Percentiles rank a stretch among this genome's conserved stretches.
Conservation (phyloP, 2,888 invertebrate species). For the Tricholauxania praeusta region DNA sequence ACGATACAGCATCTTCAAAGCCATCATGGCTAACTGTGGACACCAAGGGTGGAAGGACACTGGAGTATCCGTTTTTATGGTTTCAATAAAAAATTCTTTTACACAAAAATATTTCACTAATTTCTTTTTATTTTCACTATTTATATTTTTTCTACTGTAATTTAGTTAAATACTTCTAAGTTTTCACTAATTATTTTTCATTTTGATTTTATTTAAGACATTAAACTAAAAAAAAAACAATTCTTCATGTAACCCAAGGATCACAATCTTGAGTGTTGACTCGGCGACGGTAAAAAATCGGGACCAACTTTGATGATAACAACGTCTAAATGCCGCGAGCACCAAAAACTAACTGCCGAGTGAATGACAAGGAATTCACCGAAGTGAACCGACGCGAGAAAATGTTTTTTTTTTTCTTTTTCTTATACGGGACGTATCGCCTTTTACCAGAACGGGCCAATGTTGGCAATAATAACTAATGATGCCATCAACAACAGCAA, state of each 20-base stretch:
- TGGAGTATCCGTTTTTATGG: conserved; percentile 26
- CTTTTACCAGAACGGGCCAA: conserved; percentile 12
- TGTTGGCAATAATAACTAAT: conserved; percentile 28
- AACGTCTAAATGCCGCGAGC: conserved; percentile 64
- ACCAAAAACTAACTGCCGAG: conserved; percentile 63
- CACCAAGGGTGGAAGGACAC: conserved; percentile 2
- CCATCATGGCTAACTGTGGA: conserved; percentile 61
- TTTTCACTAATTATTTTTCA: conserved; percentile 7
- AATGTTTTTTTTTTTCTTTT: not conserved
- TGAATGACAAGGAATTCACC: conserved; percentile 29
- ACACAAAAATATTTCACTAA: conserved; percentile 34
- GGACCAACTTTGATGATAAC: not conserved
- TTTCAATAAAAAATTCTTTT: conserved; percentile 13
- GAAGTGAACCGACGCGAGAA: conserved; percentile 31
- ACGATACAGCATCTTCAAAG: conserved; percentile 81
- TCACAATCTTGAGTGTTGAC: conserved; percentile 13
- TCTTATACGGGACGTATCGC: not conserved
- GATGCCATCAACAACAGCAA: conserved; percentile 34
- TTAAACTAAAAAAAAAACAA: conserved; percentile 1
- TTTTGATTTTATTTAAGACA: not conserved
- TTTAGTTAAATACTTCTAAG: not conserved
- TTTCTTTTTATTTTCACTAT: conserved; percentile 9
- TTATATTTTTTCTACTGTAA: conserved; percentile 20
- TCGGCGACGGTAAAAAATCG: not conserved
- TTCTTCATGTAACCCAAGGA: conserved; percentile 25